Conservation (phyloP, 2,888 invertebrate species). For the Branchipolynoe longqiensis region DNA sequence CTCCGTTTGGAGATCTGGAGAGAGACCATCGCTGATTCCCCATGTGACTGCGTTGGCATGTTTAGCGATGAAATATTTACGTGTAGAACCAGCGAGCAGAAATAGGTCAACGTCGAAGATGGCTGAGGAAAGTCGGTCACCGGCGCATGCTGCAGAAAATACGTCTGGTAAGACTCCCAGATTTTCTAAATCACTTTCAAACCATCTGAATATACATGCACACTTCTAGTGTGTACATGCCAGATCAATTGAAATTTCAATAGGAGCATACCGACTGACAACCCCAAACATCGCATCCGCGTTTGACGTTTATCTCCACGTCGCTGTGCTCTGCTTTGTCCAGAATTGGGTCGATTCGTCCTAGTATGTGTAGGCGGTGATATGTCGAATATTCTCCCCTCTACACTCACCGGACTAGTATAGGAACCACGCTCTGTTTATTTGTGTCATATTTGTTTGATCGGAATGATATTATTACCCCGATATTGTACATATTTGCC, state of each 20-base stretch:
- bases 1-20: not conserved
- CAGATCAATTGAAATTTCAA: not conserved
- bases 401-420: not conserved
- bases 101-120: constrained; percentile 65
- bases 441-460: not conserved
- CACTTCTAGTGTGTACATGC: not conserved
- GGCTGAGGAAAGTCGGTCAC: constrained; percentile 65
- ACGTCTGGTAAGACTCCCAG: constrained; percentile 59
- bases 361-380: constrained; percentile 55
- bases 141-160: constrained; percentile 59
- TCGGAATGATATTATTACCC: not conserved
- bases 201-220: not conserved
- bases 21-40: not conserved
- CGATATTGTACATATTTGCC: not conserved
- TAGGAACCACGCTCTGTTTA: not conserved
- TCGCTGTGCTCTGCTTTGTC: constrained; percentile 60
- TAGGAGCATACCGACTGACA: not conserved
- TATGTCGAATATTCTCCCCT: not conserved
- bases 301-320: constrained; percentile 61
- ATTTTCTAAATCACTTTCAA: not conserved
- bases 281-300: constrained; percentile 16
- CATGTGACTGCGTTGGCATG: not conserved
- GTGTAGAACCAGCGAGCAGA: not conserved
- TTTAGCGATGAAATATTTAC: not conserved
- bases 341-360: constrained; percentile 60